Percentiles rank a stretch among this genome's conserved stretches.
Evolutionary conservation across 1,140 invertebrate genomes (phyloP).

Genomic region (Acromyrmex charruanus): DNA sequence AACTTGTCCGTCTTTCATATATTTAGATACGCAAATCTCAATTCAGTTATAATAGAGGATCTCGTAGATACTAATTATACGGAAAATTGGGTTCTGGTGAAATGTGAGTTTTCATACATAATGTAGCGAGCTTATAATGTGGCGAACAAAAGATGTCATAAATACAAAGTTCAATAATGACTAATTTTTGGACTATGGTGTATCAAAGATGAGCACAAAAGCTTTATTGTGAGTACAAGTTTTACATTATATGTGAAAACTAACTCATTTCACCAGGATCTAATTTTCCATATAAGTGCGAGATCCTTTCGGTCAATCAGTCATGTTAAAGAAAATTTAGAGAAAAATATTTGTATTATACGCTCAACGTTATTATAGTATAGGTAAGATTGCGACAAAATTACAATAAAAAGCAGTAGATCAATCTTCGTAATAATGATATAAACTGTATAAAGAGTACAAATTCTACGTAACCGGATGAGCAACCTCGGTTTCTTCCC

Average conservation of each 20-base stretch:
- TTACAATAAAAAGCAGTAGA: neutral
- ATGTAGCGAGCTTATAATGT: no score
- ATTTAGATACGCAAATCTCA: neutral
- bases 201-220: no score
- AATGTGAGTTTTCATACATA: no score
- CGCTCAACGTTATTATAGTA: neutral
- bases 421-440: neutral
- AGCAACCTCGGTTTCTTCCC: constrained; percentile 50
- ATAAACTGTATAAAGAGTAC: neutral
- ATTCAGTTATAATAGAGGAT: neutral
- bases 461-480: constrained; percentile 13
- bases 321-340: neutral
- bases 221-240: no score
- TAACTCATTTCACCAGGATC: no score
- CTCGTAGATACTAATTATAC: no score
- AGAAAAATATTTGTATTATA: constrained; percentile 2
- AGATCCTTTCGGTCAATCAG: neutral
- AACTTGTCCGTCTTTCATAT: neutral
- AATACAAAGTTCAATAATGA: no score
- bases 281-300: no score
- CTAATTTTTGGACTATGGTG: no score
- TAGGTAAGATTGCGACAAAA: neutral
- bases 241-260: no score
- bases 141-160: no score
- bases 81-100: no score